These are phyloP conservation scores for Temnothorax ravouxi DNA, from an alignment of 2,888 invertebrate genomes.

Conservation along the genomic window DNA sequence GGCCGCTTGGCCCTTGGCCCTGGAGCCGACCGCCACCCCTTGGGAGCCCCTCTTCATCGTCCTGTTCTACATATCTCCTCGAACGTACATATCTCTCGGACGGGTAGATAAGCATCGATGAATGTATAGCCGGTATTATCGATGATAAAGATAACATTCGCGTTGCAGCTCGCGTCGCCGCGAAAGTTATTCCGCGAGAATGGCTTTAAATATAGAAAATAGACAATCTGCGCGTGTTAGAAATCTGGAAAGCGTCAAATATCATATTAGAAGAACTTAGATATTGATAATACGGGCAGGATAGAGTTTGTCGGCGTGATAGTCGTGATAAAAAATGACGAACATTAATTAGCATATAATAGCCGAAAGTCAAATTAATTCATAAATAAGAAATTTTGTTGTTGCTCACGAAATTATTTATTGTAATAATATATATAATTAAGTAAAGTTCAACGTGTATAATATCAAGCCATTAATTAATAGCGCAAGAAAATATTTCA, in stretches of 20 bases:
- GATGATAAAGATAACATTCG: slow-evolving; percentile 34
- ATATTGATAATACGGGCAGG: neutral
- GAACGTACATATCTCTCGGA: slow-evolving; percentile 29
- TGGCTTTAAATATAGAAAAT: slow-evolving; percentile 1
- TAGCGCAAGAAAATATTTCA: neutral
- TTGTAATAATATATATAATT: neutral
- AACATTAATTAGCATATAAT: neutral
- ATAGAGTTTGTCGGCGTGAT: neutral
- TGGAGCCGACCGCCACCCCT: slow-evolving; percentile 43
- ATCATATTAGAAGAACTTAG: neutral
- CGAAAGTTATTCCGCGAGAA: neutral
- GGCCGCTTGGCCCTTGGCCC: slow-evolving; percentile 63
- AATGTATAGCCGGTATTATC: slow-evolving; percentile 40
- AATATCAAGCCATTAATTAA: neutral
- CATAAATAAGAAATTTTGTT: neutral
- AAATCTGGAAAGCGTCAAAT: neutral
- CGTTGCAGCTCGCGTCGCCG: slow-evolving; percentile 47
- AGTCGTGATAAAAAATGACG: neutral
- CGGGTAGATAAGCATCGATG: slow-evolving; percentile 43
- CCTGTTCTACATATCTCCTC: slow-evolving; percentile 41
- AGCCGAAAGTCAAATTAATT: neutral
- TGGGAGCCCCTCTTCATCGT: slow-evolving; percentile 43
- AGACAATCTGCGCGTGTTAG: neutral
- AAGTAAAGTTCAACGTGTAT: neutral
- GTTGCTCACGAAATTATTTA: slow-evolving; percentile 7